Evolutionary conservation across 2,113 vertebrate species (phyloP).

Genomic region (Smithornis capensis): DNA sequence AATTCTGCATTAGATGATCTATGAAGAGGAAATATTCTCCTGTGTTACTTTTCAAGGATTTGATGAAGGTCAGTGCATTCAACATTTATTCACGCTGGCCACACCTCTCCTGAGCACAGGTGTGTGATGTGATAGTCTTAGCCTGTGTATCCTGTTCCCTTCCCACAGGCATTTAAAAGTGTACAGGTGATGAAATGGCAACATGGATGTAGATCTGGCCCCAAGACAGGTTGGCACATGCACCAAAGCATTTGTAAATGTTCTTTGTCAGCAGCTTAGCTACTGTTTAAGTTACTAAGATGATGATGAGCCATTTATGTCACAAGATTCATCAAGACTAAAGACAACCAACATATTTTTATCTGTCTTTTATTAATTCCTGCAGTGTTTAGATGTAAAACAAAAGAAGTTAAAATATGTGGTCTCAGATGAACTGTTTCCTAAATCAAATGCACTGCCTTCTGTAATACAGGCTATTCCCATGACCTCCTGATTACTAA

Average conservation of each 20-base stretch:
- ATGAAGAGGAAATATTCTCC: neutral
- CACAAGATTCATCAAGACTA: neutral
- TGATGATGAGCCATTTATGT: neutral
- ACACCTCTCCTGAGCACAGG: neutral
- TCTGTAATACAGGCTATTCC: neutral
- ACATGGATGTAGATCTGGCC: neutral
- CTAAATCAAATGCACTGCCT: neutral
- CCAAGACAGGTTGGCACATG: neutral
- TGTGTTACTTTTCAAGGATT: neutral
- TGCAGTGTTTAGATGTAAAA: neutral
- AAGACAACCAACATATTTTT: neutral
- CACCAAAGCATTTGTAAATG: neutral
- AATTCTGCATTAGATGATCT: neutral
- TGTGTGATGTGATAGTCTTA: neutral
- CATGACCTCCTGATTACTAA: neutral
- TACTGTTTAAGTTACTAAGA: neutral
- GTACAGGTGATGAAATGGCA: neutral
- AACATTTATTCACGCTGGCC: rapidly evolving
- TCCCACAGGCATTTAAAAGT: neutral
- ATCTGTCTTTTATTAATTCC: neutral
- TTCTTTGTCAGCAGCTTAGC: neutral
- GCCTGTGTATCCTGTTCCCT: neutral
- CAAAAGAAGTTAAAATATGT: neutral
- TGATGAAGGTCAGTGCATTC: neutral
- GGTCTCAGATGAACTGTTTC: neutral